These are phyloP conservation scores for Noctua pronuba DNA, from an alignment of 2,888 invertebrate genomes.

Conservation along the genomic window DNA sequence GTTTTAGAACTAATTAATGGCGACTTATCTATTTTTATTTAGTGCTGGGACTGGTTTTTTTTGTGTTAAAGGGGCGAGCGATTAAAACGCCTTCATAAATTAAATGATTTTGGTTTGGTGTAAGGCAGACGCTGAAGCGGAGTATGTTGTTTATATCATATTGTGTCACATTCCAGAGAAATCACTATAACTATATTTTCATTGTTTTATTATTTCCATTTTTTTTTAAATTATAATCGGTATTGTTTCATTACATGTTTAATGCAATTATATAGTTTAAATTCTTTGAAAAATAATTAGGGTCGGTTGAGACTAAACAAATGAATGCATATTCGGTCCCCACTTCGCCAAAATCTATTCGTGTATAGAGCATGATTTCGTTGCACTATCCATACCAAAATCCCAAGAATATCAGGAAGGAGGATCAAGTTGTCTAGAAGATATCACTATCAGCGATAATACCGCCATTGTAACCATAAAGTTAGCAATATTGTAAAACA, in stretches of 20 bases:
- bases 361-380: neutral
- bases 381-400: neutral
- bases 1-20: slow-evolving; percentile 76
- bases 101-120: slow-evolving; percentile 62
- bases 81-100: slow-evolving; percentile 76
- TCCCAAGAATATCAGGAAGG: neutral
- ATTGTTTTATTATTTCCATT: neutral
- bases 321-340: neutral
- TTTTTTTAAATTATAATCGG: neutral
- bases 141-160: neutral
- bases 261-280: neutral
- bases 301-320: neutral
- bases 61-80: slow-evolving; percentile 67
- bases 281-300: neutral
- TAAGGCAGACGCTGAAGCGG: slow-evolving; percentile 34
- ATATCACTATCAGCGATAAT: too few relatives aligned
- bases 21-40: slow-evolving; percentile 70
- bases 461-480: too few relatives aligned
- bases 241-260: neutral
- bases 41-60: slow-evolving; percentile 55
- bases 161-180: neutral
- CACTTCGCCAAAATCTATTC: neutral
- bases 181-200: neutral
- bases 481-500: too few relatives aligned
- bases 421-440: too few relatives aligned